phyloP scores from a whole-genome alignment of 2,113 vertebrate species.

The Nesospiza acunhae region DNA sequence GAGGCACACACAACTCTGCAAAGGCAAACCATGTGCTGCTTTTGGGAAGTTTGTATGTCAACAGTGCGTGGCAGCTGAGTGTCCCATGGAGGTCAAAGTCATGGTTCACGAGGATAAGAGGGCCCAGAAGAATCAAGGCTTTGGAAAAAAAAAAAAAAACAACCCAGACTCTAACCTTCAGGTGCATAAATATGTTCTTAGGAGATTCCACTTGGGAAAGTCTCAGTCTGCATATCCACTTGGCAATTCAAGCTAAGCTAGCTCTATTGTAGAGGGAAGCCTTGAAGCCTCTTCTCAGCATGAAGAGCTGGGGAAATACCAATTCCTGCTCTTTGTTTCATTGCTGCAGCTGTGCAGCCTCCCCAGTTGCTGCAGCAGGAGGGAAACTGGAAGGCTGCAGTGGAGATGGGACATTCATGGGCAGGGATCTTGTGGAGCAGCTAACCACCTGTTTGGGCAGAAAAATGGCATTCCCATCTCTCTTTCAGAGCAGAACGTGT shows the following conservation, averaged over 20 bases:
- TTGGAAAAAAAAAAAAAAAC: neutral
- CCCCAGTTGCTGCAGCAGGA: neutral
- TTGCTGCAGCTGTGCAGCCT: neutral
- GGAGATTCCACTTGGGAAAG: neutral
- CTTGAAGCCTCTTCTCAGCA: neutral
- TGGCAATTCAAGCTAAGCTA: neutral
- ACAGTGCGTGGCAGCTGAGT: neutral
- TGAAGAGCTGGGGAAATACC: neutral
- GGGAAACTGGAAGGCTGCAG: neutral
- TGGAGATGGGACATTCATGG: neutral
- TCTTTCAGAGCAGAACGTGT: neutral
- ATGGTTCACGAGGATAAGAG: neutral
- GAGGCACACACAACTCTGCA: rapidly evolving
- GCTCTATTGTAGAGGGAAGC: neutral
- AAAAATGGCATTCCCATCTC: neutral
- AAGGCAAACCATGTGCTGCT: neutral
- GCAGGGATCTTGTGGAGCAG: neutral
- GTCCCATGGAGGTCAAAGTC: neutral
- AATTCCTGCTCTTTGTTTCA: neutral
- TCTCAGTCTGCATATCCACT: rapidly evolving
- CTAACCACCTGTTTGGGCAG: neutral
- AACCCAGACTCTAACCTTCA: neutral
- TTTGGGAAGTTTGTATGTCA: neutral
- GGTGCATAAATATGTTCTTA: neutral
- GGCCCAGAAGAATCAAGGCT: neutral